Base-by-base conservation (phyloP, 2,888 invertebrate species). In the Melinaea marsaeus region DNA sequence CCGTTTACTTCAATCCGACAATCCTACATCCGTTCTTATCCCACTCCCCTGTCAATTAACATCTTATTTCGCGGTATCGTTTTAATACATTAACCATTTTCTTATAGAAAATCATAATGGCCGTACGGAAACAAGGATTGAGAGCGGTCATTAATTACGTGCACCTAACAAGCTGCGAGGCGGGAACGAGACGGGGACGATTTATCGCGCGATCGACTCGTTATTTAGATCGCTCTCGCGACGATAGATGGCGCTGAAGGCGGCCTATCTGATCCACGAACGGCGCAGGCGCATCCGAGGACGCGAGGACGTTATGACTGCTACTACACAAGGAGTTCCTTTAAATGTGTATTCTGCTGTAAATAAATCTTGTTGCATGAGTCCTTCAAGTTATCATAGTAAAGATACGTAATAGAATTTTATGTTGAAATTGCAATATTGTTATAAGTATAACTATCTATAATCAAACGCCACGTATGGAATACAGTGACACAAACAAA, bases 151-250 rank as follows among this genome's bases (percentile, higher is more conserved):
- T 89, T 88, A 88, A 89, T 87, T 86, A 86, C 79, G 75, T 67
- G 81, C 78, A 75, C 75, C 78, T 86, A 87, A 85, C 87, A 83
- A 84, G 85, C 85, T 77, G 75, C 74, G 75, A 77, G 60, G 78
- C 78, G 78, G 83, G 78, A 80, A 79, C 79, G 79, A 78, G 82
- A 81, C 80, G 79, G 77, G 74, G 75, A 75, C 83, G 82, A 86
- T 86, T 84, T 87, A 86, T 85, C 86, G 78, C 72, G 71, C 79
- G 79, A 85, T 84, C 85, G 82, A 79, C 80, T 83, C 81, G 85
- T 86, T 88, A 87, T 85, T 87, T 85, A 88, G 87, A 88, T 88
- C 86, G 80, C 77, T 71, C 74, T 72, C 72, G 80, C 80, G 84
- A 80, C 87, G 87, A 84, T 85, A 87, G 88, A 86, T 86, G 86